These are phyloP conservation scores for Nanger granti DNA, from an alignment of 2,113 vertebrate species.

Conservation along the genomic window DNA sequence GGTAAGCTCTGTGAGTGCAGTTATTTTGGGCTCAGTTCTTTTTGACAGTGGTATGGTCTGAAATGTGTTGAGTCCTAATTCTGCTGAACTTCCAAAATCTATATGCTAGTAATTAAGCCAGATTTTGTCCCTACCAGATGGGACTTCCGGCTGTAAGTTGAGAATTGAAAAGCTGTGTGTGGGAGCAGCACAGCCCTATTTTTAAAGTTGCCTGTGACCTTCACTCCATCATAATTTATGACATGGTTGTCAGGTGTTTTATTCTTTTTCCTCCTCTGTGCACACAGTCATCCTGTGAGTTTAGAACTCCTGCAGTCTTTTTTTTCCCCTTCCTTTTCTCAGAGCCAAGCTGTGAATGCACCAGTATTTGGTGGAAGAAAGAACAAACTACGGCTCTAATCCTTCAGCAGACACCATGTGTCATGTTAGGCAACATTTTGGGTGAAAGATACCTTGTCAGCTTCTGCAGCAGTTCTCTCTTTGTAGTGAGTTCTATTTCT, in stretches of 20 bases:
- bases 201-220: background rate
- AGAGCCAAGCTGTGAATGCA: background rate
- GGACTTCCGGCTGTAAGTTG: background rate
- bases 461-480: background rate
- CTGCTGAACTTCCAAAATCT: background rate
- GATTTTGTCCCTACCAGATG: background rate
- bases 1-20: background rate
- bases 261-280: background rate
- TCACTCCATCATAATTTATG: background rate
- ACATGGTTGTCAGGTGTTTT: background rate
- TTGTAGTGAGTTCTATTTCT: background rate
- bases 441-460: background rate
- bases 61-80: background rate
- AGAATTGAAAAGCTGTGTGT: slow-evolving; percentile 9
- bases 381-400: background rate
- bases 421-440: background rate
- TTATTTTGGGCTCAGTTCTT: background rate
- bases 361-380: background rate
- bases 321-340: background rate
- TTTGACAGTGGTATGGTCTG: background rate
- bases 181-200: background rate
- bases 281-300: background rate
- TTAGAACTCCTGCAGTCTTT: background rate
- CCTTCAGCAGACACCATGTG: background rate
- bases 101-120: background rate